Base-by-base conservation (phyloP, 2,888 invertebrate genomes). In the Ormyrus nitidulus region DNA sequence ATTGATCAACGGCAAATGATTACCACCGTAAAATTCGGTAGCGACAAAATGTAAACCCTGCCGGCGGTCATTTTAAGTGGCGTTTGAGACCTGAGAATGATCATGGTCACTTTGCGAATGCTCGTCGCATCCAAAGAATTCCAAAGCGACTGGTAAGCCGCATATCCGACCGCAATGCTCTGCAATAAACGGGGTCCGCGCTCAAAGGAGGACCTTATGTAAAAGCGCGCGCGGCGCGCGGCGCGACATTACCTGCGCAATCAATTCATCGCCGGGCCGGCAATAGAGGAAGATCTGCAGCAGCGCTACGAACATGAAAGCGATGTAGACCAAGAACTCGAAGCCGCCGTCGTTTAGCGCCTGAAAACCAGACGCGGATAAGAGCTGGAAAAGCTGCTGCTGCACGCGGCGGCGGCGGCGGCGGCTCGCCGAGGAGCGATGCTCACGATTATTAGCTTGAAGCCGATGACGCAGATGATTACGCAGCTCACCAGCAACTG, bases 391-490 rank as follows among this genome's bases (percentile, higher is more conserved):
- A 51, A 59, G 8, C 44, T 5, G 48, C 53, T 10, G 11, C 34
- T 1, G 34, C 34, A 1, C 34, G 34, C 34, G 34, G 34, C 34
- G 34, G 19, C 19, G 1, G 19, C 19, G 19, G 19, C 19, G 19
- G 19, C 34, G 34, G 34, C 34, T 34, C 34, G 34, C 34, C 13
- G 7, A 51, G 51, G 19, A 62, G 34, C 34, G 34, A 73, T 66
- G 13, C 81, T 74, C 51, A 83, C 82, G 9, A 79, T 71, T 34
- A 86, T 85, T 71, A 83, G 80, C 75, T 85, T 83, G 83, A 85
- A 85, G 79, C 85, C 87, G 84, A 88, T 88, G 83, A 87, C 83
- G 87, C 87, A 84, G 83, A 87, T 86, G 85, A 86, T 84, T 82
- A 86, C 83, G 84, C 85, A 83, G 83, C 84, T 84, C 68, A 84